Conservation (phyloP, 2,113 vertebrate species). For the Archocentrus centrarchus region DNA sequence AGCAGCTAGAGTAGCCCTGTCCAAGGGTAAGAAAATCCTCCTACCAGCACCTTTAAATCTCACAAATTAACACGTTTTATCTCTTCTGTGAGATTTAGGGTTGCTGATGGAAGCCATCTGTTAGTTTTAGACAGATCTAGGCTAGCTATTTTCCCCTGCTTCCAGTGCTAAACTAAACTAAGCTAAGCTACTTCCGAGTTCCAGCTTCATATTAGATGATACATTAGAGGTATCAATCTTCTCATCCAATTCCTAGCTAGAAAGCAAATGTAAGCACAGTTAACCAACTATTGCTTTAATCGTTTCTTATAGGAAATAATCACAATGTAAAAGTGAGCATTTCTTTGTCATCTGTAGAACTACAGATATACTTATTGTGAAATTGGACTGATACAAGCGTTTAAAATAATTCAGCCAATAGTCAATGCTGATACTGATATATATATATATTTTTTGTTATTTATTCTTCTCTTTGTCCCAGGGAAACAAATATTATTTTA, state of each 20-base stretch:
- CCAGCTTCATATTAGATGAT: not conserved
- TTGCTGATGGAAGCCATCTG: not conserved
- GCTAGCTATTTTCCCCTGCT: not conserved
- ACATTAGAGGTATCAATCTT: too few species aligned
- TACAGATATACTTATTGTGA: not conserved
- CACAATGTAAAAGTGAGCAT: not conserved
- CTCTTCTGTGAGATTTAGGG: not conserved
- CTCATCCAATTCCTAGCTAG: not conserved
- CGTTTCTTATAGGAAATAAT: not conserved
- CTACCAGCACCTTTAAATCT: not conserved
- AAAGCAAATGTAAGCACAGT: not conserved
- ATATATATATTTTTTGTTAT: too few species aligned
- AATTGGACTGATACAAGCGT: not conserved
- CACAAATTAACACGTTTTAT: not conserved
- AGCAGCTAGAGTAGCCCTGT: not conserved
- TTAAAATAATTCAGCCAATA: not conserved
- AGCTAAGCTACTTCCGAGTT: not conserved
- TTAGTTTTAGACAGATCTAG: not conserved
- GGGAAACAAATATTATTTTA: not conserved
- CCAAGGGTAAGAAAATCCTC: not conserved
- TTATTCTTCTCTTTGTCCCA: not conserved
- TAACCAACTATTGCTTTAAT: rapidly evolving
- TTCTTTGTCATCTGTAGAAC: not conserved
- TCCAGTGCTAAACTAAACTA: not conserved
- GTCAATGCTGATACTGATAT: not conserved